These are phyloP conservation scores for Clarias laeviceps DNA, from an alignment of 2,797 vertebrate genomes.

Conservation along the genomic window DNA sequence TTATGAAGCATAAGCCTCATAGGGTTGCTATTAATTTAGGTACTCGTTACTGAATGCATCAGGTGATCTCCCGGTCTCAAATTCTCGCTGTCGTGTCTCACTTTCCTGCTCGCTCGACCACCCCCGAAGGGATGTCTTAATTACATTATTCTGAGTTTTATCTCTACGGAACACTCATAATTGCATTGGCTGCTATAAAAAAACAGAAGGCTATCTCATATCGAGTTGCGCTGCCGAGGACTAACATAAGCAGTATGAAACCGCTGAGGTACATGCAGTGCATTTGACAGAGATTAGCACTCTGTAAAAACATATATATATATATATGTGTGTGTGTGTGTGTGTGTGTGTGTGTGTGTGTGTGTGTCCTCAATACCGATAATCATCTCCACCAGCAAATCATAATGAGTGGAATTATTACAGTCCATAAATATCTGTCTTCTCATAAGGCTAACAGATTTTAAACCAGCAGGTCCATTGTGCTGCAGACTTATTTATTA, in stretches of 20 bases:
- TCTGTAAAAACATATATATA: not conserved
- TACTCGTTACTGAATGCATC: conserved; percentile 59
- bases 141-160: conserved; percentile 56
- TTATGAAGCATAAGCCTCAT: conserved; percentile 33
- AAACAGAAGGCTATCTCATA: conserved; percentile 35
- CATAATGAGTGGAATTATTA: not conserved
- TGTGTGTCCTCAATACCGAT: not conserved
- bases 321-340: not conserved
- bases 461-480: not conserved
- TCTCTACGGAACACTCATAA: conserved; percentile 52
- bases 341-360: not conserved
- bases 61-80: conserved; percentile 50
- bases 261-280: conserved; percentile 4
- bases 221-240: conserved; percentile 33
- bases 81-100: conserved; percentile 19
- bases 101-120: not conserved
- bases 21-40: conserved; percentile 44
- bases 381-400: conserved; percentile 5
- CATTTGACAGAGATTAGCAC: not conserved
- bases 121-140: conserved; percentile 50
- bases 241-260: conserved; percentile 30
- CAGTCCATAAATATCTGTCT: not conserved
- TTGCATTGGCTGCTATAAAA: conserved; percentile 36
- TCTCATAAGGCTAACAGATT: not conserved
- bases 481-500: not conserved